Evolutionary conservation across 2,888 invertebrate species (phyloP).

Genomic region (Parapristionchus giblindavisi): DNA sequence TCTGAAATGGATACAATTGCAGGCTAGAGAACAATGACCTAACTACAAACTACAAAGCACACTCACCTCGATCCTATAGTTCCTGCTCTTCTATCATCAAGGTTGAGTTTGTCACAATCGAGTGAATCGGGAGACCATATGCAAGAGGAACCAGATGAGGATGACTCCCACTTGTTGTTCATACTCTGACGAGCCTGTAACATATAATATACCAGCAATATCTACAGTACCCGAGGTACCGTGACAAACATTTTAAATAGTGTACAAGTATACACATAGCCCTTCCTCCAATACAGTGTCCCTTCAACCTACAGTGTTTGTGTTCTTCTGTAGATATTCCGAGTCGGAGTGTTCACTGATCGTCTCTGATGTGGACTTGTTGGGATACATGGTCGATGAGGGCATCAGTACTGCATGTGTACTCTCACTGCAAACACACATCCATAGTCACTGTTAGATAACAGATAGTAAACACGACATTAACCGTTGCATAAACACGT

Average conservation of each 20-base stretch:
- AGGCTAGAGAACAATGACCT: no score
- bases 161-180: neutral
- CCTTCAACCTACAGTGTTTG: no score
- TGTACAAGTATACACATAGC: no score
- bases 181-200: neutral
- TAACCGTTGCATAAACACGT: neutral
- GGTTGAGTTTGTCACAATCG: neutral
- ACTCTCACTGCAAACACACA: conserved; percentile 1
- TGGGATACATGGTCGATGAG: conserved; percentile 11
- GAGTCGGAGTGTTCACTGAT: no score
- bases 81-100: conserved; percentile 3
- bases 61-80: conserved; percentile 6
- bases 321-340: no score
- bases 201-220: neutral
- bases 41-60: no score
- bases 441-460: neutral
- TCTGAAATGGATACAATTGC: no score
- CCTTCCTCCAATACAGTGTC: no score
- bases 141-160: neutral
- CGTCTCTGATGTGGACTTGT: neutral
- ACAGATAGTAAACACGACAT: no score
- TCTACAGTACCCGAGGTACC: no score
- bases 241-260: no score
- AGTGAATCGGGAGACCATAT: neutral
- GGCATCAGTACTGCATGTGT: conserved; percentile 22